Conservation (phyloP, 2,888 invertebrate genomes). For the Dynastes grantii region DNA sequence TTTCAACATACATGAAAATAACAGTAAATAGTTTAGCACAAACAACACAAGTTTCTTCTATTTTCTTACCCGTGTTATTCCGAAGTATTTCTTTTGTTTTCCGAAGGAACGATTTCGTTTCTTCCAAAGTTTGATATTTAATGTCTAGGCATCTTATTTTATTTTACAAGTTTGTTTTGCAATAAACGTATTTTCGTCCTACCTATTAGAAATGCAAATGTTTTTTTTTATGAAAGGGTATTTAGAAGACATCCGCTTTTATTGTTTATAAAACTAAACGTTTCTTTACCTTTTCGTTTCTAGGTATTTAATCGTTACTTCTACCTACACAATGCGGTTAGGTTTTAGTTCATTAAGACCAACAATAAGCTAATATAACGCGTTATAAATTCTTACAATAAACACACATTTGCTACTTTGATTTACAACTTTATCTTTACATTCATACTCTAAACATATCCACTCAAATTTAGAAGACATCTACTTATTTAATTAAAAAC, state of each 20-base stretch:
- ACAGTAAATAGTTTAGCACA: no score
- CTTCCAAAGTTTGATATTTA: background rate
- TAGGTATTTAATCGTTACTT: background rate
- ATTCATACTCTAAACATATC: no score
- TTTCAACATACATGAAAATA: no score
- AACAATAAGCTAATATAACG: background rate
- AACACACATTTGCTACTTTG: no score
- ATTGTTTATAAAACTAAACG: background rate
- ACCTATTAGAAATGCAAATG: conserved; percentile 3
- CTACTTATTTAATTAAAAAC: no score
- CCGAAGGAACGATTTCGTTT: no score
- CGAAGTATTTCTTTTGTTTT: no score
- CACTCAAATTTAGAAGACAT: no score
- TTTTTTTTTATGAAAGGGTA: background rate
- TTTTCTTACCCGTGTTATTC: no score
- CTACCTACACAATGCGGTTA: background rate
- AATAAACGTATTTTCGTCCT: background rate
- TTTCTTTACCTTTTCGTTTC: background rate
- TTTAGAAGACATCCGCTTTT: conserved; percentile 1
- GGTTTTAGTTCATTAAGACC: background rate
- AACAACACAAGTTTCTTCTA: no score
- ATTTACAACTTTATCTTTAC: no score
- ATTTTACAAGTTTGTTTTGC: background rate
- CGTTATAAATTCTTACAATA: background rate
- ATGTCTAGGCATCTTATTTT: background rate